Evolutionary conservation across 1,140 invertebrate genomes (phyloP).

Genomic region (Yoshiicerus persimilis): DNA sequence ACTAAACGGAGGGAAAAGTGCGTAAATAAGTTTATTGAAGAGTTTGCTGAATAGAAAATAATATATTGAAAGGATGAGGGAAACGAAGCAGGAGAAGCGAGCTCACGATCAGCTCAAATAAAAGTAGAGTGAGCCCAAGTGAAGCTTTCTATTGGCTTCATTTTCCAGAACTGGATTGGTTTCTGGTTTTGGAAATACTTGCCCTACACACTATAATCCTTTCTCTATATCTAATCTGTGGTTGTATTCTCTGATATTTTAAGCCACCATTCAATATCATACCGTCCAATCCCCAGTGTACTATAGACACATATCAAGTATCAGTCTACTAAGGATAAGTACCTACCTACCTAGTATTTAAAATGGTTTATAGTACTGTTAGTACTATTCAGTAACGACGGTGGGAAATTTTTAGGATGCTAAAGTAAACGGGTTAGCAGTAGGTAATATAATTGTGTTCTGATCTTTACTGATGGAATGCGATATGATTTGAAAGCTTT

Average conservation of each 20-base stretch:
- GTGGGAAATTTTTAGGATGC: neutral
- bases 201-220: neutral
- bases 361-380: too few relatives aligned
- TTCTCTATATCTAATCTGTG: slow-evolving; percentile 14
- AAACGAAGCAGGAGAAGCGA: neutral
- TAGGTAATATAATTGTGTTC: neutral
- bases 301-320: neutral
- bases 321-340: neutral
- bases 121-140: neutral
- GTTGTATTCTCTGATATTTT: neutral
- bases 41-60: neutral
- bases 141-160: neutral
- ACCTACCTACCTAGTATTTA: neutral
- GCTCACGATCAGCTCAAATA: neutral
- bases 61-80: slow-evolving; percentile 1
- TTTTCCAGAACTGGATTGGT: neutral
- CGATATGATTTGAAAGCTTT: neutral
- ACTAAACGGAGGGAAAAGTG: neutral
- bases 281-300: neutral
- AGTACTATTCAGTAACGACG: too few relatives aligned
- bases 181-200: neutral
- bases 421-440: neutral
- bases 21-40: slow-evolving; percentile 16
- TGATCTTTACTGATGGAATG: slow-evolving; percentile 10
- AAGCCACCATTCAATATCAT: neutral